Base-by-base conservation (phyloP, 2,797 vertebrate species). In the Erpetoichthys calabaricus region DNA sequence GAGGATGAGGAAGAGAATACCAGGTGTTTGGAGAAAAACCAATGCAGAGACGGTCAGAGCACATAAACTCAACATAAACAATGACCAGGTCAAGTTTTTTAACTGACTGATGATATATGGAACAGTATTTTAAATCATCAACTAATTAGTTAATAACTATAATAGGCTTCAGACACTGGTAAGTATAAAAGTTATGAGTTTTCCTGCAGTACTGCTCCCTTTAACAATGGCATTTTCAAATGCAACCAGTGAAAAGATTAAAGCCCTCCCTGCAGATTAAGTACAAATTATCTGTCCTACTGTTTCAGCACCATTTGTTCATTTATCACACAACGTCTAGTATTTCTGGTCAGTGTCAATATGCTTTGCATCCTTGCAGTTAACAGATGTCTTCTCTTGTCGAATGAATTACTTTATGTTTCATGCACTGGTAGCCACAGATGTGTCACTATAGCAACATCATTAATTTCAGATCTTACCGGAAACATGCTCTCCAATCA, bases 371-470 rank as follows among this genome's bases (percentile, higher is more conserved):
- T 76, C 77, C 80, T 76, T 75, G 78, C 82, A 78, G 81, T 81
- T 86, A 88, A 88, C 89, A 91, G 86, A 91, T 90, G 90, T 86
- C 86, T 80, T 75, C 81, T 78, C 84, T 84, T 79, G 84, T 87
- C 78, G 73, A 82, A 79, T 73, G 71, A 83, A 83, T 76, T 76
- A 73, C 85, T 86, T 86, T 81, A 87, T 81, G 85, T 85, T 88
- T 91, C 86, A 89, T 66, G 84, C 91, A 79, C 89, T 72, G 79
- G 73, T 84, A 82, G 84, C 80, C 74, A 65, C 88, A 86, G 87
- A 91, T 85, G 82, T 82, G 83, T 94, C 84, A 74, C 92, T 86
- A 94, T 90, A 86, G 91, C 79, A 89, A 98, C 91, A 83, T 88
- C 82, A 80, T 84, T 91, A 88, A 91, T 90, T 89, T 91, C 80